Conservation (phyloP, 2,113 vertebrate species). For the Alligator sinensis region DNA sequence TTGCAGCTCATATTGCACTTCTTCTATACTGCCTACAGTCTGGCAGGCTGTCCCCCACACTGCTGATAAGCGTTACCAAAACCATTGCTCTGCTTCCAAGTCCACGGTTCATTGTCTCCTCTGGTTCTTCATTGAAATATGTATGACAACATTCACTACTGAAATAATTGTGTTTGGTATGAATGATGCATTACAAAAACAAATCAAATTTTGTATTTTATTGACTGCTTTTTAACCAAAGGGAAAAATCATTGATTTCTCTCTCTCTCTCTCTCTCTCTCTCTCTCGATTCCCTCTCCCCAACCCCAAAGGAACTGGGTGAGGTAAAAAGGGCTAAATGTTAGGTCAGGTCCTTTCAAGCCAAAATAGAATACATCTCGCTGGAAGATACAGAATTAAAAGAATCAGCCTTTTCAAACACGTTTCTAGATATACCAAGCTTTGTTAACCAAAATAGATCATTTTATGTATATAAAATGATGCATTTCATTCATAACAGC, state of each 20-base stretch:
- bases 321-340: neutral
- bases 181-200: slow-evolving; percentile 26
- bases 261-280: neutral
- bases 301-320: neutral
- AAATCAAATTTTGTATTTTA: slow-evolving; percentile 2
- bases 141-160: neutral
- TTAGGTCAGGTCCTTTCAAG: slow-evolving; percentile 23
- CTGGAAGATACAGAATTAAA: slow-evolving; percentile 55
- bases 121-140: neutral
- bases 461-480: slow-evolving; percentile 50
- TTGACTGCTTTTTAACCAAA: slow-evolving; percentile 8
- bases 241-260: slow-evolving; percentile 35
- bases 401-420: slow-evolving; percentile 48
- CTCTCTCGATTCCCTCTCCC: no score
- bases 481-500: slow-evolving; percentile 58
- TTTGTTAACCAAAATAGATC: slow-evolving; percentile 58
- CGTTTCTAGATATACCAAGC: slow-evolving; percentile 50
- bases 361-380: slow-evolving; percentile 27
- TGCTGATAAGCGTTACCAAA: neutral
- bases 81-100: neutral
- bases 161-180: slow-evolving; percentile 22
- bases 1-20: neutral
- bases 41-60: fast-evolving
- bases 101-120: neutral
- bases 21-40: neutral